phyloP scores from a whole-genome alignment of 2,113 vertebrate species.

The Oreochromis aureus region DNA sequence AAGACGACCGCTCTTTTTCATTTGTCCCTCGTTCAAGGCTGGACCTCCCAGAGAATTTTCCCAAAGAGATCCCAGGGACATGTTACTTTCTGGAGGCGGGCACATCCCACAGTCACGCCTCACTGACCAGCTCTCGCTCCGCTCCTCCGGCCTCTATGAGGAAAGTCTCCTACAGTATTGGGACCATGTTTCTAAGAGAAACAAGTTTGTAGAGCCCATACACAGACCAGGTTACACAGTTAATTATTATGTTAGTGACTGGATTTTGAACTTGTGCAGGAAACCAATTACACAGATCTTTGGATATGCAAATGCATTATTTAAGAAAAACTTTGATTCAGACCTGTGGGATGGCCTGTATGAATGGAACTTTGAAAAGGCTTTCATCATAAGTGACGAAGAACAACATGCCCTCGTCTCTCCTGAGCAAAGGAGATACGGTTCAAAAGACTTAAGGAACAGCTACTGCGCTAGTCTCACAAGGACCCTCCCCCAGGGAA shows the following conservation, averaged over 20 bases:
- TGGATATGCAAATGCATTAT: conserved; percentile 46
- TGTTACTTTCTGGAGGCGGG: conserved; percentile 97
- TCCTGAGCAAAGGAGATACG: neutral
- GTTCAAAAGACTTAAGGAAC: neutral
- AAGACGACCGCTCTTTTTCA: conserved; percentile 88
- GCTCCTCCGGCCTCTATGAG: conserved; percentile 85
- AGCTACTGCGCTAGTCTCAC: conserved; percentile 1
- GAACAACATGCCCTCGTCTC: conserved; percentile 1
- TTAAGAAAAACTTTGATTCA: conserved; percentile 22
- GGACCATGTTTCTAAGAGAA: conserved; percentile 98
- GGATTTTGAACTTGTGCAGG: conserved; percentile 6
- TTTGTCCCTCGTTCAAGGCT: conserved; percentile 92
- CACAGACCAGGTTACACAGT: neutral
- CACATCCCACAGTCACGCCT: conserved; percentile 80
- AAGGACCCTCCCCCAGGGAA: neutral
- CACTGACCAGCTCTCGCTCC: conserved; percentile 76
- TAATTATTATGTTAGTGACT: neutral
- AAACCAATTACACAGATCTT: neutral
- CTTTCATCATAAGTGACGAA: conserved; percentile 13
- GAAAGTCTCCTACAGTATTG: conserved; percentile 96
- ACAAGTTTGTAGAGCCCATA: conserved; percentile 86
- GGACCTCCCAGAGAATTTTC: conserved; percentile 98
- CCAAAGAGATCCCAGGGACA: conserved; percentile 94
- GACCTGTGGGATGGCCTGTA: neutral
- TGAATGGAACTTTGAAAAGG: neutral